Evolutionary conservation across 2,113 vertebrate genomes (phyloP).

Genomic region (Puntigrus tetrazona): DNA sequence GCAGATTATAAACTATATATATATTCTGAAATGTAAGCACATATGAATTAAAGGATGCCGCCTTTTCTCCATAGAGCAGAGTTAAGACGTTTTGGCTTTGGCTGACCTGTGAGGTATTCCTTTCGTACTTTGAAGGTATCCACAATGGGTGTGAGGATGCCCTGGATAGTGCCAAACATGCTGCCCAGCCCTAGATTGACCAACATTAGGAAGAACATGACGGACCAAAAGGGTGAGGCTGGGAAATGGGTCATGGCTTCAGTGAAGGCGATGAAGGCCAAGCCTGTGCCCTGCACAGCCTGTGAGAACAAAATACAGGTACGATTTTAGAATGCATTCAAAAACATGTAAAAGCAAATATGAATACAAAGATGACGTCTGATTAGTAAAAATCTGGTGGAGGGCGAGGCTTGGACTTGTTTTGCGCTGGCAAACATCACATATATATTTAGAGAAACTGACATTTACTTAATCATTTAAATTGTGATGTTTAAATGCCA

Average conservation of each 20-base stretch:
- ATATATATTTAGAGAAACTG: not conserved
- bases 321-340: not conserved
- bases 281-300: constrained; percentile 94
- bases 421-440: not conserved
- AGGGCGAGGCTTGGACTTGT: not conserved
- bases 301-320: constrained; percentile 58
- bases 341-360: not conserved
- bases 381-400: not conserved
- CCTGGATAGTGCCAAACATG: constrained; percentile 98
- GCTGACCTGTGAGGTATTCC: constrained; percentile 87
- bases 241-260: constrained; percentile 99
- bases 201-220: constrained; percentile 99
- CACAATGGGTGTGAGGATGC: constrained; percentile 91
- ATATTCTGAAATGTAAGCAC: not conserved
- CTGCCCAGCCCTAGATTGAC: constrained; percentile 95
- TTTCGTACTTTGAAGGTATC: constrained; percentile 96
- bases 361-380: not conserved
- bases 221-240: constrained; percentile 96
- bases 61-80: not conserved
- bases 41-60: not conserved
- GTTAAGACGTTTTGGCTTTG: not conserved
- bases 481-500: not conserved
- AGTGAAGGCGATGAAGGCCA: constrained; percentile 98
- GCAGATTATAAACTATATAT: no score
- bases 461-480: not conserved